Evolutionary conservation across 2,797 vertebrate species (phyloP), one percentile per base, ranked within the genome.

Genomic region (Pachyuromys duprasi): DNA sequence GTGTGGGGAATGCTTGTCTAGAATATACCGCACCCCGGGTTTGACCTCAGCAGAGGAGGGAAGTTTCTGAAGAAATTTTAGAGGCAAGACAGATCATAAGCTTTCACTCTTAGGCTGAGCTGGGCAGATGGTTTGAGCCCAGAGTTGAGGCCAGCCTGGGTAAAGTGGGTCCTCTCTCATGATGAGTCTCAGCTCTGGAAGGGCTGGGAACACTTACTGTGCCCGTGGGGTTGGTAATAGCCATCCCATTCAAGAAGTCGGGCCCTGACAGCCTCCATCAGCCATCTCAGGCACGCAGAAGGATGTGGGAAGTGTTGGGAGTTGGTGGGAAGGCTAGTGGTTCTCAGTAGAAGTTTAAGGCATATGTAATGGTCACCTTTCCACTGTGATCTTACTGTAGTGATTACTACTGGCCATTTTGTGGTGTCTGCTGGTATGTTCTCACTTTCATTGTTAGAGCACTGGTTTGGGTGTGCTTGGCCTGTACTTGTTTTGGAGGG

Each of bases 261-360:
- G 39, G 8, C 24, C 70, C 39, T 4, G 4, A 5, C 42, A 17
- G 0, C 13, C 2, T n/a, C 2, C 2, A 0, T 0, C 17, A 0
- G 28, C 63, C 14, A 2, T 81, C 26, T 45, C 31, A 1, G 2
- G 14, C 67, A 39, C 20, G 36, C 22, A 3, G 18, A 24, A 15
- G 57, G n/a, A 26, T 1, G 0, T 14, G 15, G 45, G 7, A 8
- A 13, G n/a, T 42, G 6, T 72, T 39, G 14, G 75, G 53, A n/a
- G 39, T 36, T 62, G 53, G 74, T 55, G 53, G 74, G 81, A 8
- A 17, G 33, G 49, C 5, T 2, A 12, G 57, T 45, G 18, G 57
- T 36, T 36, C 49, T 69, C 57, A 2, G 0, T 8, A 4, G 24
- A 45, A 20, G 22, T 15, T 4, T 4, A 8, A 42, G 33, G 2